Base-by-base conservation (phyloP, 2,113 vertebrate species). In the Galemys pyrenaicus region DNA sequence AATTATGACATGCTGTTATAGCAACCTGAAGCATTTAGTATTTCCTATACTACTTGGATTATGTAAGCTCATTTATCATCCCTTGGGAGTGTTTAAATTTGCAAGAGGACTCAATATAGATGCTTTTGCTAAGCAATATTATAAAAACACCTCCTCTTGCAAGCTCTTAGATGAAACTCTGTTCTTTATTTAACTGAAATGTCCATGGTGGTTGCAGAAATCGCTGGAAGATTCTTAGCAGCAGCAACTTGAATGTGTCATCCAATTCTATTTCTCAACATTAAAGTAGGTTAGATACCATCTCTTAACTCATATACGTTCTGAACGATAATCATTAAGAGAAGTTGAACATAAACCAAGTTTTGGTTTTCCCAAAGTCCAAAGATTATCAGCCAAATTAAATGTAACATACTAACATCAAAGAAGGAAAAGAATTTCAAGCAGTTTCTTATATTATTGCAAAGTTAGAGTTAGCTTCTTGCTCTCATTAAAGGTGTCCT, bases 281-380 rank as follows among this genome's bases (percentile, higher is more conserved):
- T 97, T 75, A 87, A 90, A 90, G 87, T 93, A 94, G 62, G 95
- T 92, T 97, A 97, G 94, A 95, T 96, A 93, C 85, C 46, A 8
- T 37, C 60, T 89, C 39, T 92, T 96, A 97, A 97, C 95, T 98
- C 98, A 98, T 95, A 95, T 46, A 65, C 95, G 83, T 91, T 94
- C 97, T 97, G 97, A 97, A 97, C 94, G 97, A 97, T 94, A 97
- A 97, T 96, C 95, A 96, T 93, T 95, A 70, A 96, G 91, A 96
- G 89, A 96, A 97, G 97, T 19, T 96, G 96, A 94, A 79, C 89
- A 96, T 82, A 96, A 81, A 96, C 79, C 94, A 97, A 97, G 94
- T 96, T 91, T 95, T 97, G 95, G 37, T 96, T 95, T 97, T 95
- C 56, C 95, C 74, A 94, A 92, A 97, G 92, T 65, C 82, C 89